Base-by-base conservation (phyloP, 2,797 vertebrate genomes). In the Characodon lateralis region DNA sequence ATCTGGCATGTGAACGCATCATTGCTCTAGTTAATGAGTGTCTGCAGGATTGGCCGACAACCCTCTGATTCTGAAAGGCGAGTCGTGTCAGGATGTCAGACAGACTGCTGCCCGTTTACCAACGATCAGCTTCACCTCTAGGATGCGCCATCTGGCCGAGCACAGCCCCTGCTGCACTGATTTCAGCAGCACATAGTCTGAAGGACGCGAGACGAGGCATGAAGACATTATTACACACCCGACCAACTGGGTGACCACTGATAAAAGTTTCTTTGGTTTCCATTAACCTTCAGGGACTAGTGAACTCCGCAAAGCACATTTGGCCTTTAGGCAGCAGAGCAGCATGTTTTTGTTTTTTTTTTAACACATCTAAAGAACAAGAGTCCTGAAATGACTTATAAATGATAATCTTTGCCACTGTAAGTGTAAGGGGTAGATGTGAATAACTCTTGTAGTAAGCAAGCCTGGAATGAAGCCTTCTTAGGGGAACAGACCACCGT, bases 91-190 rank as follows among this genome's bases (percentile, higher is more conserved):
- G 73, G 46, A 31, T 76, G 78, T 83, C 74, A 81, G 69, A 79
- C 81, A 59, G 77, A 83, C 87, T 69, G 87, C 65, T 77, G 86
- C 56, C 73, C 68, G 69, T 82, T 81, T 73, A 84, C 16, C 24
- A 71, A 76, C 70, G 78, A 89, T 79, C 69, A 81, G 79, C 87
- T 83, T 78, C 83, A 87, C 83, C 88, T 88, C 89, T 89, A 91
- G 90, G 84, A 89, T 22, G 63, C 79, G 65, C 85, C 85, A 91
- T 85, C 86, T 86, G 85, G 16, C 46, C 12, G 68, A 80, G 82
- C 82, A 53, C 65, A 72, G 31, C 50, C 83, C 83, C 84, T 83
- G 83, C 86, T 85, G 89, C 51, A 89, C 55, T 5, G 39, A 78
- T 80, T 85, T 66, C 72, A 89, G 78, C 53, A 26, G 53, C 77